Evolutionary conservation across 2,888 invertebrate genomes (phyloP), one percentile per base, ranked within the genome.

Genomic region (Caenorhabditis parvicauda): DNA sequence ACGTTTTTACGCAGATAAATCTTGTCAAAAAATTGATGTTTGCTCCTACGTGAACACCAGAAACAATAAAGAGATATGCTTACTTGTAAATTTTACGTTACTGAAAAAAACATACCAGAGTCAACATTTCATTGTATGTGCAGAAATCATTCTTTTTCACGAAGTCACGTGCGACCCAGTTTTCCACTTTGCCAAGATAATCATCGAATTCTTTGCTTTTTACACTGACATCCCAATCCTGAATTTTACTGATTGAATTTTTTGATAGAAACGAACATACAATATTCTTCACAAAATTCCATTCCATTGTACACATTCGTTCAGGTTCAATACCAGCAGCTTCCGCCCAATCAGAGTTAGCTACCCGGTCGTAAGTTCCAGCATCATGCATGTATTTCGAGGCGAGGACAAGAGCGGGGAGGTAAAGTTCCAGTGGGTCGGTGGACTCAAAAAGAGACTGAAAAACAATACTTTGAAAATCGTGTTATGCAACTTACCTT

Each of bases 321-420:
- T 87, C 86, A 24, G 88, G 85, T 59, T 87, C 86, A 70, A 92
- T 85, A 59, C 89, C 88, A 14, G 89, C 90, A 39, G 91, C 89
- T 61, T 87, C 86, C 14, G 95, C 93, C 94, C 95, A 96, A 83
- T 93, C 92, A 54, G 89, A 88, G 81, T 92, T 88, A 81, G 70
- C 54, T n/a, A 67, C 68, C 4, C 70, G 45, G 37, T 92, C 92
- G 65, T 90, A 89, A 81, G 91, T 90, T 38, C 92, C 92, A 77
- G 91, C 90, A 78, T 93, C 92, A 83, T 93, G 90, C 72, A 92
- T 85, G 83, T 91, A 94, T 85, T 96, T 96, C 77, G 91, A 92
- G 52, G 95, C 93, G 75, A 95, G 89, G 89, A 92, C 94, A 87
- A 95, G 86, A 57, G 95, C 92, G 64, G 95, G 90, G 56, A 96